Evolutionary conservation across 2,888 invertebrate genomes (phyloP), one percentile per base, ranked within the genome.

Genomic region (Leptinotarsa tumamoca): DNA sequence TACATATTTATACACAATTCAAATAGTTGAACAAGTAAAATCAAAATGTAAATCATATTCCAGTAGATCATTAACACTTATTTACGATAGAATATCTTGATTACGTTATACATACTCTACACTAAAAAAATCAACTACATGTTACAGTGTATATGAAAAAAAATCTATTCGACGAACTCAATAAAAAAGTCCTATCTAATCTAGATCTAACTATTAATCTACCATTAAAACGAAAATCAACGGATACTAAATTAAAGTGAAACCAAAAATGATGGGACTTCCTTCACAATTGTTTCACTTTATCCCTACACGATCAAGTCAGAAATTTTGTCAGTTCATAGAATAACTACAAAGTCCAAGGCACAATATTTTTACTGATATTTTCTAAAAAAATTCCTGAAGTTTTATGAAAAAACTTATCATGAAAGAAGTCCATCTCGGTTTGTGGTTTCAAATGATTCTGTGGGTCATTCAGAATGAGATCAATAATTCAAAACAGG

Each of bases 341-440:
- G 75, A 71, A 78, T 80, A 78, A 78, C 73, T 82, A 82, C 78
- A 83, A 84, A 85, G 84, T 84, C 84, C 84, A 87, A 87, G 87
- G 87, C 87, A 87, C 87, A 85, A 84, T 63, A 63, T 83, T 83
- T 80, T 82, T 80, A 78, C 77, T 79, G 80, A 80, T 79, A 82
- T 81, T 80, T 80, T 78, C 68, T 76, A 78, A 81, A 78, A 80
- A 75, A 80, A 79, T 81, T 80, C 79, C 74, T 72, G 76, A 78
- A 78, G 56, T 74, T 70, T 67, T 58, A 72, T 66, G 50, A 67
- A 23, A 61, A 74, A 77, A 75, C 63, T 54, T 33, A 56, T 68
- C n/a, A 67, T 49, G 73, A 27, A 75, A 77, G 66, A 74, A 61
- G 49, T 56, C 70, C 56, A 58, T 50, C 70, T 49, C 15, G 18